Evolutionary conservation across 2,113 vertebrate species (phyloP).

Genomic region (Leuciscus idus): DNA sequence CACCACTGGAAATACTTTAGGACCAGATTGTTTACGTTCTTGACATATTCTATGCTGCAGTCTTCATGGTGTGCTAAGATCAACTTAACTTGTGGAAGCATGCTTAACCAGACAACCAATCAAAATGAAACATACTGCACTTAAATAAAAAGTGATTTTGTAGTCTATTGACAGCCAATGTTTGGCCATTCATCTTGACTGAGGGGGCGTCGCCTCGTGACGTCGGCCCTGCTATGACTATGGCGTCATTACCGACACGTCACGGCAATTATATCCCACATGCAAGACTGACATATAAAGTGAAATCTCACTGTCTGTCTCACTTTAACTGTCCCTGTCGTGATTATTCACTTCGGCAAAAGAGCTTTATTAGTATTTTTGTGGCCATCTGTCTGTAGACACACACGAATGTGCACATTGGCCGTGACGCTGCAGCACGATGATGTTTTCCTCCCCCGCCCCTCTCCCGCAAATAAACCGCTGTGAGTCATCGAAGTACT

Average conservation of each 20-base stretch:
- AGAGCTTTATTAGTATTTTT: not conserved
- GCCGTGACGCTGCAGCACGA: slow-evolving; percentile 15
- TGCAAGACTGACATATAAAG: not conserved
- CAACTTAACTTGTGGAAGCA: not conserved
- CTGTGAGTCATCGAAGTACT: slow-evolving; percentile 76
- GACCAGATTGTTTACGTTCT: not conserved
- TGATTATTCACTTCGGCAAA: not conserved
- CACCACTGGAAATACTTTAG: not conserved
- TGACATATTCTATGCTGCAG: not conserved
- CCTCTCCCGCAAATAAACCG: slow-evolving; percentile 79
- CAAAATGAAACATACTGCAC: not conserved
- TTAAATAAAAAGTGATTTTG: not conserved
- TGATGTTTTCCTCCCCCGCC: slow-evolving; percentile 52
- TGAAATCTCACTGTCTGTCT: not conserved
- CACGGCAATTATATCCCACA: not conserved
- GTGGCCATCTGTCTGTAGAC: not conserved
- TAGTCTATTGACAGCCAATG: not conserved
- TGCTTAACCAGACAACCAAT: not conserved
- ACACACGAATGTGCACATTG: not conserved
- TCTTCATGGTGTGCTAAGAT: not conserved
- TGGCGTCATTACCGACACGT: not conserved
- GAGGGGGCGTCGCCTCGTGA: slow-evolving; percentile 16
- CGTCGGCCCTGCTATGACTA: not conserved
- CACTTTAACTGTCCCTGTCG: not conserved
- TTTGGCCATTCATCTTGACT: not conserved